These are phyloP conservation scores for Hyppa rectilinea DNA, from an alignment of 2,888 invertebrate genomes.

Conservation along the genomic window DNA sequence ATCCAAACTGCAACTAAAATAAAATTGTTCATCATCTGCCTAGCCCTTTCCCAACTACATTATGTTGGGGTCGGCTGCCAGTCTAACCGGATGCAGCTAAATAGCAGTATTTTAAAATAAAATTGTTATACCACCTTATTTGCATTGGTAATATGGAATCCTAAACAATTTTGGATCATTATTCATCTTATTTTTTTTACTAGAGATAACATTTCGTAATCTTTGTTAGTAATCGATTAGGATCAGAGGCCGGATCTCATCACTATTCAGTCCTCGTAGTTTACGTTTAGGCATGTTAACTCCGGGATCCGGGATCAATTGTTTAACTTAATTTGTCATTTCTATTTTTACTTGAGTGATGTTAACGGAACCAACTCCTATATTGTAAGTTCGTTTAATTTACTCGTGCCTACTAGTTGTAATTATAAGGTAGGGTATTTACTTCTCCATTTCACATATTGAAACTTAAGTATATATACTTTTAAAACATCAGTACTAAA, in stretches of 20 bases:
- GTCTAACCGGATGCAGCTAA: too few species aligned
- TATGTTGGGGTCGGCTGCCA: too few species aligned
- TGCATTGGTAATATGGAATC: constrained; percentile 3
- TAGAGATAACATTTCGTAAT: constrained; percentile 10
- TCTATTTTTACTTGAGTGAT: constrained; percentile 63
- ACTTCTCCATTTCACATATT: too few species aligned
- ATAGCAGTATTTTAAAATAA: too few species aligned
- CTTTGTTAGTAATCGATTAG: constrained; percentile 49
- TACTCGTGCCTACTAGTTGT: neutral
- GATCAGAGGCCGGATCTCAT: constrained; percentile 59
- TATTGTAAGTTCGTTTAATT: neutral
- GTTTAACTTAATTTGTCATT: constrained; percentile 62
- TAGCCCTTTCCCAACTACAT: too few species aligned
- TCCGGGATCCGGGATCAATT: constrained; percentile 68
- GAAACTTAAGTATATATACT: too few species aligned
- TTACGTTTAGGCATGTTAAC: constrained; percentile 53
- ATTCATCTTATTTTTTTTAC: constrained; percentile 14
- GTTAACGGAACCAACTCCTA: neutral
- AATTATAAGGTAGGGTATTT: neutral
- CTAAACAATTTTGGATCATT: neutral
- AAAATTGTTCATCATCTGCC: too few species aligned
- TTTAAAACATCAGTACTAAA: too few species aligned
- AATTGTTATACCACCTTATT: neutral
- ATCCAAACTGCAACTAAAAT: neutral
- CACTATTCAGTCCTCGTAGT: constrained; percentile 54